Conservation (phyloP, 2,888 invertebrate species). For the Eristalis arbustorum region DNA sequence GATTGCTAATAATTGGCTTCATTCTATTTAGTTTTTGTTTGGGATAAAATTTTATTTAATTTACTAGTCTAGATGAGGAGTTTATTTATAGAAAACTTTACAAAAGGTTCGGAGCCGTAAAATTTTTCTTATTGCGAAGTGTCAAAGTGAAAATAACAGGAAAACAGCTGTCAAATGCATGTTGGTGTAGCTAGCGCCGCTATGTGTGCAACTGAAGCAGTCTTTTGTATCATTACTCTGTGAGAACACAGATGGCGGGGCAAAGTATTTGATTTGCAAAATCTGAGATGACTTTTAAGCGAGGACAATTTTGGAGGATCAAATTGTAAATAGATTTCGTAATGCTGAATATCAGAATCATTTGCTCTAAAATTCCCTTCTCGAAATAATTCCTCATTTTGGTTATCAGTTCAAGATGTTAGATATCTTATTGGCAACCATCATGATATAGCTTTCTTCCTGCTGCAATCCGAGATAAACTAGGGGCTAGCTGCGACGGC, state of each 20-base stretch:
- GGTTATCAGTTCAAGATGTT: too few relatives aligned
- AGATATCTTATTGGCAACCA: too few relatives aligned
- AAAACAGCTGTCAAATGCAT: slow-evolving; percentile 60
- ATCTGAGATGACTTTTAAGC: too few relatives aligned
- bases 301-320: too few relatives aligned
- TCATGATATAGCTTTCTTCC: too few relatives aligned
- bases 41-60: slow-evolving; percentile 16
- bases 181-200: slow-evolving; percentile 16
- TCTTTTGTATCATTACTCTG: not conserved
- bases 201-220: not conserved
- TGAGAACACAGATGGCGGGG: not conserved
- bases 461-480: too few relatives aligned
- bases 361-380: too few relatives aligned
- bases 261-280: not conserved
- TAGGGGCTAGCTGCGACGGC: too few relatives aligned
- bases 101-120: slow-evolving; percentile 57
- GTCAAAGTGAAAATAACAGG: slow-evolving; percentile 68
- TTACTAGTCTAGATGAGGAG: slow-evolving; percentile 17
- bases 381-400: too few relatives aligned
- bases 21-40: slow-evolving; percentile 20
- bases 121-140: slow-evolving; percentile 56
- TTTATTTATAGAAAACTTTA: slow-evolving; percentile 68
- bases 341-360: too few relatives aligned
- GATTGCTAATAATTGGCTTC: slow-evolving; percentile 11
- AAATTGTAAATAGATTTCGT: too few relatives aligned